Conservation (phyloP, 2,113 vertebrate genomes). For the Anser cygnoides region DNA sequence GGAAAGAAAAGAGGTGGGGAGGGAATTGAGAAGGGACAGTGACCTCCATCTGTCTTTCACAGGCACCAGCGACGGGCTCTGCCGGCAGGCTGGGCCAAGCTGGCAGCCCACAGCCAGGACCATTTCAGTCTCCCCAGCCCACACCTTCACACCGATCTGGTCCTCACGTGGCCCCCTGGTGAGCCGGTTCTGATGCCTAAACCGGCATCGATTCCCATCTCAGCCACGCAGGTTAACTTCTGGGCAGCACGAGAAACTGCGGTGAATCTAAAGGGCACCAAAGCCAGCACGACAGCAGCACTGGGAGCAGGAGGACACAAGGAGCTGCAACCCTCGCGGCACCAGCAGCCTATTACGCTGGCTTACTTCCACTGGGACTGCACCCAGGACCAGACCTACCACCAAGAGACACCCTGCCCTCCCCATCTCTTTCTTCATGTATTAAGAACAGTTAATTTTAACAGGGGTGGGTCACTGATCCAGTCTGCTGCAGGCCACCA, state of each 20-base stretch:
- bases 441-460: neutral
- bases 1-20: neutral
- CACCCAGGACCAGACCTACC: neutral
- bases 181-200: neutral
- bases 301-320: neutral
- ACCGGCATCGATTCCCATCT: neutral
- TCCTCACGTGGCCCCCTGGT: rapidly evolving
- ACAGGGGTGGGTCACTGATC: neutral
- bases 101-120: neutral
- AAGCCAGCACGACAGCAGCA: neutral
- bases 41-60: neutral
- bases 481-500: neutral
- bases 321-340: neutral
- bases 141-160: neutral
- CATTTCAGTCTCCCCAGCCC: neutral
- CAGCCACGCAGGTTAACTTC: neutral
- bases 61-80: rapidly evolving
- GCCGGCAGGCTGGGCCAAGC: neutral
- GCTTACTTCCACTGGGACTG: neutral
- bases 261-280: neutral
- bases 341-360: neutral
- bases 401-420: neutral
- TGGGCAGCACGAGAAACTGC: neutral
- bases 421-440: neutral
- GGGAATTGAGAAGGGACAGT: neutral